phyloP scores from a whole-genome alignment of 2,113 vertebrate genomes.

The Semnornis frantzii region DNA sequence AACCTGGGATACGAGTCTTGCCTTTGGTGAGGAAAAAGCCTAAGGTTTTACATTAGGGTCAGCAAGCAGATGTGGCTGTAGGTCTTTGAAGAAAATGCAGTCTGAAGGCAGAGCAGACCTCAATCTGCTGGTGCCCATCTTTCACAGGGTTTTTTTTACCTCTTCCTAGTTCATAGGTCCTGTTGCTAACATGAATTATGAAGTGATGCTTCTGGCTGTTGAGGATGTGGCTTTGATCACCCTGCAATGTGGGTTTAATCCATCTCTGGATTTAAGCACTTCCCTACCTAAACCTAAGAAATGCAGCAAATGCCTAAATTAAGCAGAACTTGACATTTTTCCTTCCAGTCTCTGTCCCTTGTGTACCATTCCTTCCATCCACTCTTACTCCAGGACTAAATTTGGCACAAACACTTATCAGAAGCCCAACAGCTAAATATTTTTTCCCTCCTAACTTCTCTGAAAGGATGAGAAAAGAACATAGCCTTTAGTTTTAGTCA shows the following conservation, averaged over 20 bases:
- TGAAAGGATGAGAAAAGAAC: background rate
- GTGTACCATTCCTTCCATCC: background rate
- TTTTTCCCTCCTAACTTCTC: background rate
- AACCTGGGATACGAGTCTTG: background rate
- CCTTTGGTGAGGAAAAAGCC: background rate
- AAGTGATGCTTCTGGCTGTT: rapidly evolving
- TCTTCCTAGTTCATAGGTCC: background rate
- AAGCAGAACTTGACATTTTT: background rate
- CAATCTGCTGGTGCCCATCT: background rate
- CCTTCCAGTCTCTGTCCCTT: background rate
- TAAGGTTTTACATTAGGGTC: background rate
- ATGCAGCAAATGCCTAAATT: background rate
- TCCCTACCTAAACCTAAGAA: background rate
- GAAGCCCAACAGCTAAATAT: background rate
- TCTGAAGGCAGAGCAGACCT: background rate
- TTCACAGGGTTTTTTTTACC: background rate
- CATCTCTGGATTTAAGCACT: background rate
- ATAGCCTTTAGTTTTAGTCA: background rate
- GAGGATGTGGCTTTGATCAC: background rate
- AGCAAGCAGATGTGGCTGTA: rapidly evolving
- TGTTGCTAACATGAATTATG: rapidly evolving
- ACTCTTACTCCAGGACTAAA: background rate
- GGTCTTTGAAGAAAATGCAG: background rate
- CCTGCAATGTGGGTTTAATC: background rate
- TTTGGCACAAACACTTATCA: background rate